Percentiles rank a stretch among this genome's conserved stretches.
Conservation (phyloP, 2,797 vertebrate genomes). For the Lutjanus campechanus region DNA sequence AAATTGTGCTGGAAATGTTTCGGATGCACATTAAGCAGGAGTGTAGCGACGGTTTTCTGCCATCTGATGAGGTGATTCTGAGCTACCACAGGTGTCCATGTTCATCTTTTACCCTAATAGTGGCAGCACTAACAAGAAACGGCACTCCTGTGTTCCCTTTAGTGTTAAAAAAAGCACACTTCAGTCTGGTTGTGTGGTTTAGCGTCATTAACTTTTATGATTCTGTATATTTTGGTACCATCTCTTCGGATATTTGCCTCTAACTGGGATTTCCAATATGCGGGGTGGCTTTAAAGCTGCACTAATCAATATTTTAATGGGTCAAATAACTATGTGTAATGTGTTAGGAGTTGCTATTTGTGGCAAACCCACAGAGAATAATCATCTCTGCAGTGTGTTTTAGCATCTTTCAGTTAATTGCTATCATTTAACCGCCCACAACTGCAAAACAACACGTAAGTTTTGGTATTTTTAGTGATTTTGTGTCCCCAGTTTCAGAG, state of each 20-base stretch:
- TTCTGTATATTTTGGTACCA: too few relatives aligned
- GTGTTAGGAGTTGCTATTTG: too few relatives aligned
- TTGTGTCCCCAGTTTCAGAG: too few relatives aligned
- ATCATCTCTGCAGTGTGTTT: too few relatives aligned
- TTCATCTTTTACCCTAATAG: not conserved
- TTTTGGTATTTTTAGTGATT: not conserved
- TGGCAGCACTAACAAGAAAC: not conserved
- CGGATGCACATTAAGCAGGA: not conserved
- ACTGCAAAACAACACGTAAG: not conserved
- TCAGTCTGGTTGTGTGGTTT: too few relatives aligned
- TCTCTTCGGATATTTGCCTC: too few relatives aligned
- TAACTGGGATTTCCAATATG: not conserved
- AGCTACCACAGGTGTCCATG: not conserved
- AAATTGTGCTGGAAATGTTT: conserved; percentile 8
- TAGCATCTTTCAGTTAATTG: not conserved
- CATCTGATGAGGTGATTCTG: not conserved
- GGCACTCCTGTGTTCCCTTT: not conserved
- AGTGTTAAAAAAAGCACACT: too few relatives aligned
- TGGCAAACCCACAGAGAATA: too few relatives aligned
- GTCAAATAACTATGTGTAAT: too few relatives aligned
- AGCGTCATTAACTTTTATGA: too few relatives aligned
- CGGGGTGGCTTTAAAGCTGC: not conserved
- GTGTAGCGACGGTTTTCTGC: not conserved
- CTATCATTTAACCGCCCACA: not conserved
- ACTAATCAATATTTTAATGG: not conserved